Evolutionary conservation across 2,888 invertebrate species (phyloP).

Genomic region (Tolmerus cingulatus): DNA sequence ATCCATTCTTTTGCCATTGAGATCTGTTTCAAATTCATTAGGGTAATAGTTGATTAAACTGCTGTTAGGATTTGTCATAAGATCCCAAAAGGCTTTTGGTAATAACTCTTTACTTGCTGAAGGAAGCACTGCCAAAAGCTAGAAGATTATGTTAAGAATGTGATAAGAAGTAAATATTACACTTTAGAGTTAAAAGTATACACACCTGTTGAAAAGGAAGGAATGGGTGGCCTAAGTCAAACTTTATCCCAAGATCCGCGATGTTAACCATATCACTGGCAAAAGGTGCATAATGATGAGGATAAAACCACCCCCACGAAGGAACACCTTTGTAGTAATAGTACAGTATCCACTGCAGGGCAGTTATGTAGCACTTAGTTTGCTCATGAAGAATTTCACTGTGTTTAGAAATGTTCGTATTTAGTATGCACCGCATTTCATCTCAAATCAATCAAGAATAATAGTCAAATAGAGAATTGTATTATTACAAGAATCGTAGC

Average conservation of each 20-base stretch:
- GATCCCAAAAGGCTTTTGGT: conserved; percentile 77
- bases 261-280: conserved; percentile 92
- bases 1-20: conserved; percentile 94
- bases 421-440: background rate
- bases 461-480: too few species aligned
- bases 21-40: conserved; percentile 86
- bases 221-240: conserved; percentile 87
- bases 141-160: conserved; percentile 50
- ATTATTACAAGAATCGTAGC: too few species aligned
- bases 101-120: conserved; percentile 82
- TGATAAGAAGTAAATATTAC: conserved; percentile 42
- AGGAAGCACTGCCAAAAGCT: conserved; percentile 87
- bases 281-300: conserved; percentile 96
- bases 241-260: conserved; percentile 77
- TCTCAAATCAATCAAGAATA: too few species aligned
- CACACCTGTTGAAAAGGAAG: conserved; percentile 87
- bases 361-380: conserved; percentile 88
- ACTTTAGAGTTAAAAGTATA: conserved; percentile 3
- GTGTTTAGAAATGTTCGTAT: conserved; percentile 47
- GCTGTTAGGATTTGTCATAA: conserved; percentile 77
- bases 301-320: conserved; percentile 99
- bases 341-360: conserved; percentile 94
- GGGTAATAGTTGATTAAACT: conserved; percentile 95
- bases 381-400: conserved; percentile 82
- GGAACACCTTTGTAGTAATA: conserved; percentile 97